These are phyloP conservation scores for Drosophila nannoptera DNA, from an alignment of 1,140 invertebrate genomes.

Conservation along the genomic window DNA sequence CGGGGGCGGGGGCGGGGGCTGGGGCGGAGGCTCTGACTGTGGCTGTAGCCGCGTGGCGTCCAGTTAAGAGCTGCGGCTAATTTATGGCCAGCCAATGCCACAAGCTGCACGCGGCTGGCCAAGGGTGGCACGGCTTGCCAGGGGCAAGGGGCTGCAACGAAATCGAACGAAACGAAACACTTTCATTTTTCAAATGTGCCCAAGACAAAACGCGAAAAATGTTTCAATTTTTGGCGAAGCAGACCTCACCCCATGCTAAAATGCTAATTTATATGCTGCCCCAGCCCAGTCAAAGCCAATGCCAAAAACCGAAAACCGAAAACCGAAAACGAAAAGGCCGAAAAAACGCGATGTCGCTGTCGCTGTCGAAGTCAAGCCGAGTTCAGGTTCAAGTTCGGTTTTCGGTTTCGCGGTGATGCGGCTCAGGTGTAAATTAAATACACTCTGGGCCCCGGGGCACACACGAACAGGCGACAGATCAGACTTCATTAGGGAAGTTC, in stretches of 20 bases:
- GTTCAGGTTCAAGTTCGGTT: constrained; percentile 74
- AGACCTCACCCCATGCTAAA: constrained; percentile 66
- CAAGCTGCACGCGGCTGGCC: constrained; percentile 54
- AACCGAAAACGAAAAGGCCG: constrained; percentile 20
- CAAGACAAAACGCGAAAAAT: constrained; percentile 53
- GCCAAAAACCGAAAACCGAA: constrained; percentile 24
- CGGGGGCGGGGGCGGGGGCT: no score
- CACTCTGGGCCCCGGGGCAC: constrained; percentile 30
- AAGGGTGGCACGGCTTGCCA: background rate
- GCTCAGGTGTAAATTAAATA: constrained; percentile 77
- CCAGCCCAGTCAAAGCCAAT: constrained; percentile 18
- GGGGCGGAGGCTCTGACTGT: no score
- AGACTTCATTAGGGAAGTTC: constrained; percentile 60
- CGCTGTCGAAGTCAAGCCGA: constrained; percentile 41
- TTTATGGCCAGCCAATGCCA: constrained; percentile 73
- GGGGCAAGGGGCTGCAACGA: constrained; percentile 3
- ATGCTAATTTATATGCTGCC: constrained; percentile 74
- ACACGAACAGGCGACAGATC: constrained; percentile 59
- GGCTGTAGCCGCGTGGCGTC: constrained; percentile 46
- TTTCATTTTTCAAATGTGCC: constrained; percentile 68
- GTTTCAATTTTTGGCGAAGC: constrained; percentile 33
- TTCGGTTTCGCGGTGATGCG: constrained; percentile 55
- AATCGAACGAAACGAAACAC: constrained; percentile 69
- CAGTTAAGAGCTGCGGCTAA: constrained; percentile 60
- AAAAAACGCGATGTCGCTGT: constrained; percentile 5